phyloP scores from a whole-genome alignment of 23 tunicate species.

The Oikopleura vanhoeffeni region DNA sequence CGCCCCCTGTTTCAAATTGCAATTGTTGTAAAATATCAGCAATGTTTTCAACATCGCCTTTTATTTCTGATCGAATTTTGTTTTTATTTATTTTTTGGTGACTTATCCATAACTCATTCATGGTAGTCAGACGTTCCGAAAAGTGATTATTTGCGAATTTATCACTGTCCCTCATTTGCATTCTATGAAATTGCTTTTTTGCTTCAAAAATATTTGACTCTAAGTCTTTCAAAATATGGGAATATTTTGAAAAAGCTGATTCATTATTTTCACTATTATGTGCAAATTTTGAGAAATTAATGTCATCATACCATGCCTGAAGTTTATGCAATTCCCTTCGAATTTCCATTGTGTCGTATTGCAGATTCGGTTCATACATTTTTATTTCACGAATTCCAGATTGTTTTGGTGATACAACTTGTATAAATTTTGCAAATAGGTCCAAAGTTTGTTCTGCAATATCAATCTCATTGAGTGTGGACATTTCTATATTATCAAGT shows the following conservation, averaged over 20 bases:
- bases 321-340: not conserved
- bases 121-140: too few species aligned
- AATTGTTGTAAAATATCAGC: not conserved
- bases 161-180: not conserved
- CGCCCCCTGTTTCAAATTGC: too few species aligned
- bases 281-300: not conserved
- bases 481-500: not conserved
- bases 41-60: not conserved
- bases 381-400: not conserved
- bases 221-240: too few species aligned
- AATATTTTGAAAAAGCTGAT: too few species aligned
- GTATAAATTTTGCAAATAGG: not conserved
- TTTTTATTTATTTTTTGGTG: not conserved
- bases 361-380: not conserved
- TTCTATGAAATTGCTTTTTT: not conserved
- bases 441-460: not conserved
- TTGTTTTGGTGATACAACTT: not conserved
- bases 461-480: not conserved
- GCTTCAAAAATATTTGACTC: not conserved
- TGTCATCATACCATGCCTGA: not conserved
- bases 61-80: not conserved
- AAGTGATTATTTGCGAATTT: too few species aligned
- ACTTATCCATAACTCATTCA: not conserved
- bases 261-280: too few species aligned
- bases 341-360: not conserved